Base-by-base conservation (phyloP, 2,888 invertebrate species). In the Stomorhina lunata region DNA sequence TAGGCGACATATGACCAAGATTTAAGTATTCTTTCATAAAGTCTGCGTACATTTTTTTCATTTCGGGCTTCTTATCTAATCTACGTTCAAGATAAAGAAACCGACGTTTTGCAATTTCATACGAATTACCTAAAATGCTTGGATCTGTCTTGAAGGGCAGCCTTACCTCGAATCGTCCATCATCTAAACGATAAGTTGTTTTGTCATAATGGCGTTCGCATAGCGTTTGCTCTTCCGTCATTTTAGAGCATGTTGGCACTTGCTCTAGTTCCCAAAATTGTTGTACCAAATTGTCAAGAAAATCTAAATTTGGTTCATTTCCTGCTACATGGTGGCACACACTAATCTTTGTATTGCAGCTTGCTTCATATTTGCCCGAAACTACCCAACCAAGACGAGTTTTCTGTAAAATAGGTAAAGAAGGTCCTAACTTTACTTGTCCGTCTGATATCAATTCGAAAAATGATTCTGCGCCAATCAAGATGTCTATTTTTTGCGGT, bases 11-110 rank as follows among this genome's bases (percentile, higher is more conserved):
- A 55, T 79, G 75, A 4, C 77, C 83, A 25, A 83, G 53, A 3
- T 48, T 7, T 6, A 79, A 6, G 48, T 81, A 83, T 55, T 84
- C 81, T 10, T 25, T 53, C 76, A 84, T 78, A 45, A 81, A 82
- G 4, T 81, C 63, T 22, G 40, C 65, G 66, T 82, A 80, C 65
- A 78, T 77, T 3, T 6, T 10, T 20, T 57, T 73, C 4, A 80
- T 20, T 20, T 59, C 57, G 29, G 29, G 22, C 43, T 65, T 48
- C 53, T 63, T 85, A 22, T 27, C 17, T 4, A 82, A 17, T 2
- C 69, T 61, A 45, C 71, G 66, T 53, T 85, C 77, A 12, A 83
- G 45, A 12, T 77, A 55, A 15, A 82, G 53, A 57, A 80, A 83
- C 6, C 75, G 79, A 50, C 76, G 82, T 6, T 72, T 37, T 1